Conservation (phyloP, 92 coral and sea anemone genomes). For the Epizoanthus ramosus region DNA sequence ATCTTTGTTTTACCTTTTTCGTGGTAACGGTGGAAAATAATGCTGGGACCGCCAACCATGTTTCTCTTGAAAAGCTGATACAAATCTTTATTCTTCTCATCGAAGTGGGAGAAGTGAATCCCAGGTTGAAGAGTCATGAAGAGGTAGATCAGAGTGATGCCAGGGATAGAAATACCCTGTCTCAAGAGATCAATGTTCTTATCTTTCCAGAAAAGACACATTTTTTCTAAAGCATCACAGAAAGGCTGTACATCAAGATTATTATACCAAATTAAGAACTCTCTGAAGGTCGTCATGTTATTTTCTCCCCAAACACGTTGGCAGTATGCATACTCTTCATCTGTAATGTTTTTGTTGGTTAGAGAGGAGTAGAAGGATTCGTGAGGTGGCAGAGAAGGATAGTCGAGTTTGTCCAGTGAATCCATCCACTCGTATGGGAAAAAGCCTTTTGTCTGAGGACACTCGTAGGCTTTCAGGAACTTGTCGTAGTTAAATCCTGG, state of each 20-base stretch:
- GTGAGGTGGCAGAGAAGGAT: constrained; percentile 44
- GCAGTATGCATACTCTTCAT: not conserved
- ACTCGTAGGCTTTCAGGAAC: constrained; percentile 59
- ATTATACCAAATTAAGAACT: constrained; percentile 51
- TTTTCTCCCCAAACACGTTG: not conserved
- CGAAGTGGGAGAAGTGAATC: constrained; percentile 14
- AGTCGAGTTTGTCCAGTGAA: constrained; percentile 41
- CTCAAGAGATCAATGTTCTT: constrained; percentile 45
- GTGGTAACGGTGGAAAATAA: constrained; percentile 59
- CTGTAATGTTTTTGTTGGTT: not conserved
- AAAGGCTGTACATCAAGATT: constrained; percentile 49
- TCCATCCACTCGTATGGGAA: constrained; percentile 63
- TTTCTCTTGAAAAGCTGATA: constrained; percentile 42
- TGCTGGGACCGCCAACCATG: constrained; percentile 52
- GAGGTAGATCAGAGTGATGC: constrained; percentile 48
- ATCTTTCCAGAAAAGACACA: constrained; percentile 42
- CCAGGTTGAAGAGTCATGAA: not conserved
- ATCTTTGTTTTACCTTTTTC: constrained; percentile 38
- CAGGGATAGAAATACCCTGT: constrained; percentile 40
- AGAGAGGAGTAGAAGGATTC: constrained; percentile 47
- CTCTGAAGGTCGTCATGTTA: not conserved
- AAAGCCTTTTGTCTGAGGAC: constrained; percentile 47
- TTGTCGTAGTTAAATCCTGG: constrained; percentile 59
- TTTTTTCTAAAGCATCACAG: constrained; percentile 44
- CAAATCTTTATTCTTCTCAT: constrained; percentile 51